Conservation (phyloP, 37 sponge, comb jelly and placozoan species). For the Axinella damicornis region DNA sequence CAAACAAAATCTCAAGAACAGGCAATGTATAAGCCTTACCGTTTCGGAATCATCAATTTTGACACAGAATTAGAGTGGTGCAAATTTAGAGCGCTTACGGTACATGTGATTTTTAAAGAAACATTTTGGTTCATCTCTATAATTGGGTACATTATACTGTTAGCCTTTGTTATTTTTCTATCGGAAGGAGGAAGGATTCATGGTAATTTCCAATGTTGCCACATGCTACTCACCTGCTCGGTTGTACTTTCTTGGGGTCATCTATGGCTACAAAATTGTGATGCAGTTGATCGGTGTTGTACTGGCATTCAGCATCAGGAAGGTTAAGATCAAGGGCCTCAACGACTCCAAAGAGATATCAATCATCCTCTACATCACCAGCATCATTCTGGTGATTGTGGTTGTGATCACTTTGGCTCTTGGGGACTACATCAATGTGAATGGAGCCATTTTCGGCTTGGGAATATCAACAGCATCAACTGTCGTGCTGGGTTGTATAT, state of each 20-base stretch:
- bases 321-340: slow-evolving; percentile 62
- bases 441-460: slow-evolving; percentile 26
- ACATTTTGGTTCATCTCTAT: too few relatives aligned
- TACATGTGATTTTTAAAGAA: too few relatives aligned
- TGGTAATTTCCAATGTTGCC: background rate
- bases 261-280: slow-evolving; percentile 52
- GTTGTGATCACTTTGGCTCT: slow-evolving; percentile 20
- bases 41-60: too few relatives aligned
- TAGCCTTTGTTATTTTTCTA: too few relatives aligned
- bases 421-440: slow-evolving; percentile 49
- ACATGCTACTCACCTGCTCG: slow-evolving; percentile 22
- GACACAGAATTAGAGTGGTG: too few relatives aligned
- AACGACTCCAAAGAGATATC: slow-evolving; percentile 61
- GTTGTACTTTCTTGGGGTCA: slow-evolving; percentile 14
- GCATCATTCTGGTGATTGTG: slow-evolving; percentile 20
- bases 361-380: slow-evolving; percentile 56
- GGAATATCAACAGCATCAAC: slow-evolving; percentile 30
- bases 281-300: slow-evolving; percentile 50
- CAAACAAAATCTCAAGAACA: too few relatives aligned
- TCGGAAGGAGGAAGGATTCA: slow-evolving; percentile 22
- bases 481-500: slow-evolving; percentile 37
- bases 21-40: too few relatives aligned
- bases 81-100: too few relatives aligned
- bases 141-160: too few relatives aligned
- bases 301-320: slow-evolving; percentile 61